Percentiles rank a stretch among this genome's conserved stretches.
These are phyloP conservation scores for Desmophyllum pertusum DNA, from an alignment of 92 coral and sea anemone genomes.

Conservation along the genomic window DNA sequence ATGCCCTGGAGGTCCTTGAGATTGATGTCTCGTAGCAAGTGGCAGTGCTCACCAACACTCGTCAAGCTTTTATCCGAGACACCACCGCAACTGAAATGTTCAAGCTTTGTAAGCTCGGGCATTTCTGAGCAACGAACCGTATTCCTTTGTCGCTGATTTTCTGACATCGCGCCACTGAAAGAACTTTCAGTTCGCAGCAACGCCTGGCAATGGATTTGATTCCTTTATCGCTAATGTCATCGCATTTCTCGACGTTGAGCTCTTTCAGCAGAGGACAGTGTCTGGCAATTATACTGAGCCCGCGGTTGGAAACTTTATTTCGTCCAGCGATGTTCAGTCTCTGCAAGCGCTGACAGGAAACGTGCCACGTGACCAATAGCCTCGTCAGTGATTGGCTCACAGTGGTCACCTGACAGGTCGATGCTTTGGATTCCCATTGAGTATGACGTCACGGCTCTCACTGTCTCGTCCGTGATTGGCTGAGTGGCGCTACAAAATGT, in stretches of 20 bases:
- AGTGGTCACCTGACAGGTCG: conserved; percentile 85
- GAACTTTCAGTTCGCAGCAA: conserved; percentile 56
- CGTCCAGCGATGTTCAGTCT: conserved; percentile 74
- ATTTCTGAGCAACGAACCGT: conserved; percentile 61
- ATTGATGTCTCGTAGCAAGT: conserved; percentile 63
- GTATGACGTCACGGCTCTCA: conserved; percentile 68
- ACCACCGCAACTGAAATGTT: conserved; percentile 72
- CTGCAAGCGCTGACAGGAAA: conserved; percentile 74
- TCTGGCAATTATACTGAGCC: conserved; percentile 68
- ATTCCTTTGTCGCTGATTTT: conserved; percentile 79
- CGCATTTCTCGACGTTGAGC: conserved; percentile 72
- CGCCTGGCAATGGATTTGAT: conserved; percentile 64
- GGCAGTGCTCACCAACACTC: conserved; percentile 64
- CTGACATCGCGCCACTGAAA: conserved; percentile 72
- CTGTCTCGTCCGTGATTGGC: conserved; percentile 57
- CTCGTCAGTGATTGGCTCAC: conserved; percentile 80
- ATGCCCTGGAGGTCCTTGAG: conserved; percentile 76
- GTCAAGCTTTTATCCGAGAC: conserved; percentile 76
- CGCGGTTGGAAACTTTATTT: conserved; percentile 64
- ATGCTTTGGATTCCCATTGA: conserved; percentile 77
- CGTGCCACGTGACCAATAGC: conserved; percentile 77
- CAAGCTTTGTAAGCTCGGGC: conserved; percentile 58
- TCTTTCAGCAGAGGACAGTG: conserved; percentile 69
- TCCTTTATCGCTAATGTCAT: conserved; percentile 71
- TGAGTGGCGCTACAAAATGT: conserved; percentile 49